Evolutionary conservation across 37 sponge, comb jelly and placozoan genomes (phyloP).

Genomic region (Hormiphora californensis): DNA sequence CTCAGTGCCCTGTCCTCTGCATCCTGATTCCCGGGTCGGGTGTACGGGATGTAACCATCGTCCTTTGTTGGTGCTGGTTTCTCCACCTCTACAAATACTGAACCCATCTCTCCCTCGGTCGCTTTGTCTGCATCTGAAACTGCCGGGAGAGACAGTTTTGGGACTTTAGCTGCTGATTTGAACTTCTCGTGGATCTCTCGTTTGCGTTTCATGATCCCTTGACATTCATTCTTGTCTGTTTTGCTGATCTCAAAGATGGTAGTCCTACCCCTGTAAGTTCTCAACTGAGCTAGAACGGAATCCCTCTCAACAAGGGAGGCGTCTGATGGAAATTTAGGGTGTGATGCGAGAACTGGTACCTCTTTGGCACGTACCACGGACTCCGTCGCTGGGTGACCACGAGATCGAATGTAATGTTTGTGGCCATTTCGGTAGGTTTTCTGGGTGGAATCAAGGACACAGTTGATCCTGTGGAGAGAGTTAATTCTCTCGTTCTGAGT

Average conservation of each 20-base stretch:
- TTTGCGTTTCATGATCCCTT: slow-evolving; percentile 50
- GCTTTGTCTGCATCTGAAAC: neutral
- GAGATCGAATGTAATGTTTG: slow-evolving; percentile 74
- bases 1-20: slow-evolving; percentile 31
- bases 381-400: slow-evolving; percentile 65
- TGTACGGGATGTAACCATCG: slow-evolving; percentile 46
- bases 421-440: slow-evolving; percentile 61
- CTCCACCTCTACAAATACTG: neutral
- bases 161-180: neutral
- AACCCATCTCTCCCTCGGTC: neutral
- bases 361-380: slow-evolving; percentile 71
- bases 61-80: slow-evolving; percentile 26
- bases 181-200: slow-evolving; percentile 18
- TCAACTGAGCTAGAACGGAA: neutral
- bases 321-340: slow-evolving; percentile 62
- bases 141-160: neutral
- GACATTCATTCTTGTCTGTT: slow-evolving; percentile 12
- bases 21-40: slow-evolving; percentile 34
- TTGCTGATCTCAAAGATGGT: slow-evolving; percentile 39
- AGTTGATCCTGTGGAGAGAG: slow-evolving; percentile 12
- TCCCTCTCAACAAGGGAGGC: neutral
- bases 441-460: slow-evolving; percentile 21
- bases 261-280: slow-evolving; percentile 18
- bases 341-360: slow-evolving; percentile 57
- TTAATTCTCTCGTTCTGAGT: slow-evolving; percentile 1